phyloP scores from a whole-genome alignment of 2,888 invertebrate species.

The Sympetrum striolatum region DNA sequence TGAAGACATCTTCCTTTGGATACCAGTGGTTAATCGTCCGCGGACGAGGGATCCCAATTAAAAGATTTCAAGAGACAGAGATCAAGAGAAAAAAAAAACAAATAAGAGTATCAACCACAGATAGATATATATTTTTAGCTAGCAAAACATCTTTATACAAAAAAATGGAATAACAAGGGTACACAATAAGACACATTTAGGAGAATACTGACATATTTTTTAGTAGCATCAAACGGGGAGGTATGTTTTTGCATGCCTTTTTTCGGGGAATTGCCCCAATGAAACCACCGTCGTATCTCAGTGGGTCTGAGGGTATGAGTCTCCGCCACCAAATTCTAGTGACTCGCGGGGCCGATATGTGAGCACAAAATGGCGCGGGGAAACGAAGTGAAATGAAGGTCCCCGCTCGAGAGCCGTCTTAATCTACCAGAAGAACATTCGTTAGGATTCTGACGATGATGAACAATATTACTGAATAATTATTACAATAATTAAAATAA shows the following conservation, averaged over 20 bases:
- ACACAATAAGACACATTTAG: slow-evolving; percentile 36
- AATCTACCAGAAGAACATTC: slow-evolving; percentile 13
- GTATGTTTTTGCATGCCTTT: background rate
- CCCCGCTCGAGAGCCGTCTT: slow-evolving; percentile 12
- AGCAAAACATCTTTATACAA: slow-evolving; percentile 41
- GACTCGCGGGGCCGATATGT: background rate
- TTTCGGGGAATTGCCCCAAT: background rate
- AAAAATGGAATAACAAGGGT: slow-evolving; percentile 39
- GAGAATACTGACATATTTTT: slow-evolving; percentile 42
- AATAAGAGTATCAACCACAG: slow-evolving; percentile 29
- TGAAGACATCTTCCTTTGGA: slow-evolving; percentile 33
- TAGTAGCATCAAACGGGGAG: slow-evolving; percentile 27
- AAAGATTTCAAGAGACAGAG: slow-evolving; percentile 21
- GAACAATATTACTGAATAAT: slow-evolving; percentile 7
- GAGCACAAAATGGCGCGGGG: background rate
- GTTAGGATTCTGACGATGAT: slow-evolving; percentile 34
- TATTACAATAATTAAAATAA: slow-evolving; percentile 33
- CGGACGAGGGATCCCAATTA: slow-evolving; percentile 28
- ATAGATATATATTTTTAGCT: slow-evolving; percentile 42
- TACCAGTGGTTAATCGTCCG: slow-evolving; percentile 41
- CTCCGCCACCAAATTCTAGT: slow-evolving; percentile 27
- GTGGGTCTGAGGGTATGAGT: background rate
- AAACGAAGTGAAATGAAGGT: background rate
- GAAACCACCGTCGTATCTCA: background rate
- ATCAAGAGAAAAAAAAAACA: slow-evolving; percentile 38